Evolutionary conservation across 2,888 invertebrate species (phyloP), one percentile per base, ranked within the genome.

Genomic region (Agrilus cyanescens): DNA sequence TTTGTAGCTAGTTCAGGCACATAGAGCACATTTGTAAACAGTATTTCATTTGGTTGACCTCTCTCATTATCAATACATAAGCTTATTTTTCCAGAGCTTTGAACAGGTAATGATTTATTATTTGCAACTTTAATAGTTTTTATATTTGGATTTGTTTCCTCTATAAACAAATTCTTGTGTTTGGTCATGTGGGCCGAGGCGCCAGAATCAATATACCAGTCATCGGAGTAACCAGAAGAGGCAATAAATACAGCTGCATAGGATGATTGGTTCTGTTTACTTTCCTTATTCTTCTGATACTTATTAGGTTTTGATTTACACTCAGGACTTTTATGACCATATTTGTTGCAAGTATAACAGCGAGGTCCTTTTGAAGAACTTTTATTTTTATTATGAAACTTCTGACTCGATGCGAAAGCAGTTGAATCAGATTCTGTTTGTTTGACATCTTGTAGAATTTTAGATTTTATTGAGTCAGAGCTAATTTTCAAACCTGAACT

Each of bases 401-500:
- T 18, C 18, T 18, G 18, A 18, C 18, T 18, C 18, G 18, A 18
- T 4, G 18, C 5, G 18, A 32, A 18, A 5, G 32, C 32, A 13
- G 29, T 33, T n/a, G 32, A 32, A 5, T n/a, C 32, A 13, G 18
- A 18, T 18, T 18, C 18, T 20, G 30, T 32, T n/a, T 33, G 16
- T 32, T 41, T 51, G 8, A 52, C 44, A 35, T 53, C 50, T 35
- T 53, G 53, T 38, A 56, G 38, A 2, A 53, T 37, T 43, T 59
- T 61, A 1, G 48, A 52, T 49, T 59, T 59, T 1, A 56, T 52
- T 4, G 49, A 39, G 43, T 58, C 58, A 7, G 37, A 49, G 5
- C 52, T 50, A 13, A 61, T 53, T 12, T 39, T 15, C 0, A 44
- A 46, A 29, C 57, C 55, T 12, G 52, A 56, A 33, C 48, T 56